Evolutionary conservation across 2,113 vertebrate species (phyloP), one percentile per base, ranked within the genome.

Genomic region (Glaucomys volans): DNA sequence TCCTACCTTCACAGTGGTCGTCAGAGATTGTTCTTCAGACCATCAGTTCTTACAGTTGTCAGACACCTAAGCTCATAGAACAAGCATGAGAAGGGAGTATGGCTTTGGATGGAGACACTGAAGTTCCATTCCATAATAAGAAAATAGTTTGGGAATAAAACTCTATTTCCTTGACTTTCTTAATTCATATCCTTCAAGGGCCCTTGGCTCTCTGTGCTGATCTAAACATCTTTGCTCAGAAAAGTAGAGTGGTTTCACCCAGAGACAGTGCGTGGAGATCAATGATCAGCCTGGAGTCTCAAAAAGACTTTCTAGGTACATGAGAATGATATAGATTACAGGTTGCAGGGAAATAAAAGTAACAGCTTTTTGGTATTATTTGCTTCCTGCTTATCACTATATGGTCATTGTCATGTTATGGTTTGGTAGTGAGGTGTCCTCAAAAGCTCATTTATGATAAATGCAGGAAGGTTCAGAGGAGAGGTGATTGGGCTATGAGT

Each of bases 291-390:
- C 52, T 81, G 32, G 26, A 24, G 16, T 50, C 1, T 47, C 84
- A 26, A 42, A 59, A 32, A n/a, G 28, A 74, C n/a, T 74, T 83
- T 71, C 50, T 24, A 79, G 28, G 54, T 26, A n/a, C 40, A 42
- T 57, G 69, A 74, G 69, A 90, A 80, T 37, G 52, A 62, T 79
- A 90, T 16, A 24, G 16, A 57, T 76, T 32, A 86, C 40, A 71
- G 32, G 6, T 81, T 92, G 86, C 24, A 62, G 8, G 81, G 66
- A 76, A 71, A 85, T 90, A 50, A 94, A 91, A 83, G 35, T 79
- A 62, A 37, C 32, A 2, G 16, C 50, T 42, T 96, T n/a, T 20
- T 22, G 71, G 44, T 54, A 76, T 66, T 32, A 18, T 14, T 90
- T 94, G 10, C 4, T 9, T 82, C 13, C 22, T 76, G 40, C 18